Conservation (phyloP, 2,797 vertebrate genomes). For the Parambassis ranga region DNA sequence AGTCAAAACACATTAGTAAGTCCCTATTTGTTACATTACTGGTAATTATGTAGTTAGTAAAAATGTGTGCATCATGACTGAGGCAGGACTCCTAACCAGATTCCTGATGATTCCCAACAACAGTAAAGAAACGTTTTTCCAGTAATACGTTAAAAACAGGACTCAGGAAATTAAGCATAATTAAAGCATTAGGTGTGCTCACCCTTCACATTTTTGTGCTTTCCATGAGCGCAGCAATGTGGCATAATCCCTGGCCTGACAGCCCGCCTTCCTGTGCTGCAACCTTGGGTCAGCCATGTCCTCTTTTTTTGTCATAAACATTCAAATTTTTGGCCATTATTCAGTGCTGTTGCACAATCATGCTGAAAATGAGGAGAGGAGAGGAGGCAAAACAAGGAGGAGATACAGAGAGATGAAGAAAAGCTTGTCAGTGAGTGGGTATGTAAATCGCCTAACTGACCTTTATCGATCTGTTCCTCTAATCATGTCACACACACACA, state of each 20-base stretch:
- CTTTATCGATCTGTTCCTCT: slow-evolving; percentile 43
- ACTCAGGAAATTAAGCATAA: too few relatives aligned
- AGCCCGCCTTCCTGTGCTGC: neutral
- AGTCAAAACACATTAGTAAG: too few relatives aligned
- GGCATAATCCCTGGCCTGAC: neutral
- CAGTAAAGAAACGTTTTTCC: neutral
- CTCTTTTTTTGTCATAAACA: neutral
- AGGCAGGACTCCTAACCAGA: neutral
- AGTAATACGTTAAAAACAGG: neutral
- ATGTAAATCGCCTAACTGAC: slow-evolving; percentile 27
- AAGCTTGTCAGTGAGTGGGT: neutral
- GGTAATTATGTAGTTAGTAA: too few relatives aligned
- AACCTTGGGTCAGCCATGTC: neutral
- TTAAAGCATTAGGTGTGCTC: neutral
- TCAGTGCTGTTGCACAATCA: slow-evolving; percentile 5
- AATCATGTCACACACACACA: slow-evolving; percentile 11
- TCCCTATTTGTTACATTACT: too few relatives aligned
- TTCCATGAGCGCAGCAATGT: neutral
- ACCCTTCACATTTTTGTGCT: neutral
- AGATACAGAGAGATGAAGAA: neutral
- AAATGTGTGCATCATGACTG: neutral
- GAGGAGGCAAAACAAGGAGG: neutral
- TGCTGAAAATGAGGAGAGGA: neutral
- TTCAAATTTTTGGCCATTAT: neutral
- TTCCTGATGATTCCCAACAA: neutral